Conservation (phyloP, 2,113 vertebrate species). For the Pygathrix nemaeus region DNA sequence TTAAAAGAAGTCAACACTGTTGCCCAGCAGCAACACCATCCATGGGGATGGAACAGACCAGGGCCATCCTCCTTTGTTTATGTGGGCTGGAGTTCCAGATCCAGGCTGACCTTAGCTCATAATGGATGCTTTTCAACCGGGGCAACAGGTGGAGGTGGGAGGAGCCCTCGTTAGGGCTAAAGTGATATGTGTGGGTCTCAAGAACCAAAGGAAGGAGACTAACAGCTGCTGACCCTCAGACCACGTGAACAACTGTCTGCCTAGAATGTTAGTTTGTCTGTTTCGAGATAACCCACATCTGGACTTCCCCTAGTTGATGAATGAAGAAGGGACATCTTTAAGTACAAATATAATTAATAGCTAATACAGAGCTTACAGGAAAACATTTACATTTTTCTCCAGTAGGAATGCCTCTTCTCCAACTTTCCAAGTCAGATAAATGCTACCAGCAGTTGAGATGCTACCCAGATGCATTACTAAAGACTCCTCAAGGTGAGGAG, state of each 20-base stretch:
- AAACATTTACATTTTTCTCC: slow-evolving; percentile 78
- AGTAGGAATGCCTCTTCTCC: slow-evolving; percentile 76
- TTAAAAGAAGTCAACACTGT: slow-evolving; percentile 69
- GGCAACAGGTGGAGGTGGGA: slow-evolving; percentile 40
- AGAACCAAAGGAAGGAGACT: slow-evolving; percentile 77
- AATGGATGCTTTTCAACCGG: slow-evolving; percentile 69
- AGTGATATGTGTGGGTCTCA: slow-evolving; percentile 63
- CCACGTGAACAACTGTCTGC: background rate
- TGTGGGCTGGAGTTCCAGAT: slow-evolving; percentile 53
- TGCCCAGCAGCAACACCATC: slow-evolving; percentile 57
- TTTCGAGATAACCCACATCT: slow-evolving; percentile 72
- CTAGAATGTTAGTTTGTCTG: slow-evolving; percentile 80
- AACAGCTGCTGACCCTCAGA: slow-evolving; percentile 51
- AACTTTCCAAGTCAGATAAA: slow-evolving; percentile 41
- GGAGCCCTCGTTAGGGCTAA: background rate
- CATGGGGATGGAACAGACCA: background rate
- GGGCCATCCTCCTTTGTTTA: slow-evolving; percentile 3
- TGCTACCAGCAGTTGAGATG: slow-evolving; percentile 69
- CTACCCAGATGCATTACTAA: slow-evolving; percentile 31
- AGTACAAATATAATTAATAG: slow-evolving; percentile 76
- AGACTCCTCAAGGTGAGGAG: slow-evolving; percentile 34
- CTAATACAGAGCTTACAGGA: slow-evolving; percentile 69
- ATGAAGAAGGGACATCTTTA: slow-evolving; percentile 68
- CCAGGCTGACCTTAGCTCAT: slow-evolving; percentile 43
- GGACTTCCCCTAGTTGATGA: slow-evolving; percentile 43